Base-by-base conservation (phyloP, 2,797 vertebrate species). In the Esox masquinongy region DNA sequence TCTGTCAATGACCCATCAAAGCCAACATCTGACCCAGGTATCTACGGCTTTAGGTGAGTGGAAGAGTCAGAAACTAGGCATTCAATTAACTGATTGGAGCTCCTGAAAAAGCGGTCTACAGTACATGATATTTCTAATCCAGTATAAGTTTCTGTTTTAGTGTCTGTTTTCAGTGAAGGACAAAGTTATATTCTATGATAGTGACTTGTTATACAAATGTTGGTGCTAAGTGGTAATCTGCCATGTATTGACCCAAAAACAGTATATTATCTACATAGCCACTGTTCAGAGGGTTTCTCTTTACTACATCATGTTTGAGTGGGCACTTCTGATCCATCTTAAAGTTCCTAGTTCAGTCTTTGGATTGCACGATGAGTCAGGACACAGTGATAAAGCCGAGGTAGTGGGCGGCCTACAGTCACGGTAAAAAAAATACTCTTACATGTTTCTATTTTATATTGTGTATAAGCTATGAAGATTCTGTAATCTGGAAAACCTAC, bases 371-470 rank as follows among this genome's bases (percentile, higher is more conserved):
- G 22, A 9, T 47, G 39, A 47, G 47, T 50, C 39, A n/a, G 43
- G 22, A 61, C 22, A 16, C 5, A 49, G 31, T 22, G 4, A 2
- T 19, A 34, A 31, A 77, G 63, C 68, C 1, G 36, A 51, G 47
- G 15, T 11, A 71, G 78, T 70, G 70, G 43, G 43, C 2, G 43
- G 43, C 43, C 43, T 14, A 47, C 43, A 47, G 43, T 47, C 43
- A 14, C 6, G 43, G 43, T 3, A 31, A 31, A 31, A 87, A 88
- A 83, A 85, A 80, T 73, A 76, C 76, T 84, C 29, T 31, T 47
- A 84, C 72, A 36, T 91, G 91, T 91, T 90, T 90, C 88, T 90
- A 82, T 89, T 83, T 85, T 72, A 49, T 53, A 29, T 73, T 83
- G 67, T 85, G 80, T 74, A 75, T 53, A 79, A 64, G 81, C 79